Evolutionary conservation across 1,140 invertebrate species (phyloP), one percentile per base, ranked within the genome.

Genomic region (Nephotettix cincticeps): DNA sequence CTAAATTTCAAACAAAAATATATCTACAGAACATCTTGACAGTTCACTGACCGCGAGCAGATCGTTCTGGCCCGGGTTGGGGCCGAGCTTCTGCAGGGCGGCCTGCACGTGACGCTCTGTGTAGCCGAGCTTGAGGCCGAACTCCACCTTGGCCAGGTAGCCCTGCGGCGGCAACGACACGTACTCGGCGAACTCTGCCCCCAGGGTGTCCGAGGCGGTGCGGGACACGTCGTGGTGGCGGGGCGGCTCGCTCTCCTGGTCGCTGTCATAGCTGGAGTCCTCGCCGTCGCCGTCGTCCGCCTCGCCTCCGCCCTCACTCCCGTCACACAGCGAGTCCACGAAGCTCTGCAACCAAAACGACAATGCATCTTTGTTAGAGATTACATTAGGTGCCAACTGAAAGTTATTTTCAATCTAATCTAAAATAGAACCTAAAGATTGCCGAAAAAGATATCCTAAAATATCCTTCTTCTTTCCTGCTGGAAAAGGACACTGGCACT

Each of bases 61-160:
- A 77, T 96, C 93, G 78, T 98, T 95, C 73, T 95, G 90, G 3
- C 88, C 89, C 0, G 94, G 93, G 75, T 91, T 87, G 0, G 90
- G 87, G 0, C 95, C 95, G 0, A 98, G 80, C 77, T 94, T 93
- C 61, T 89, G 87, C 14, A 98, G 78, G 0, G 93, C 96, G 0
- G 89, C 88, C 74, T 93, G 90, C 0, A 97, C 92, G 66, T 95
- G 85, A 30, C 85, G 82, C 75, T 98, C 95, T 0, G 92, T 93
- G 81, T 97, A 98, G 13, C 96, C 96, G 47, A 98, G 83, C 81
- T 96, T 97, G 29, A 94, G 81, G 0, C 90, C 93, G 77, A 94
- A 94, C 78, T 94, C 91, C 3, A 95, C 85, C 72, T 83, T 81
- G 64, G 81, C 81, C 27, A 80, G 83, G 70, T 86, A 85, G 28